A percentile compares a stretch with the other conserved stretches of the same genome.
phyloP scores from a whole-genome alignment of 2,888 invertebrate genomes.

The Geotrupes spiniger region DNA sequence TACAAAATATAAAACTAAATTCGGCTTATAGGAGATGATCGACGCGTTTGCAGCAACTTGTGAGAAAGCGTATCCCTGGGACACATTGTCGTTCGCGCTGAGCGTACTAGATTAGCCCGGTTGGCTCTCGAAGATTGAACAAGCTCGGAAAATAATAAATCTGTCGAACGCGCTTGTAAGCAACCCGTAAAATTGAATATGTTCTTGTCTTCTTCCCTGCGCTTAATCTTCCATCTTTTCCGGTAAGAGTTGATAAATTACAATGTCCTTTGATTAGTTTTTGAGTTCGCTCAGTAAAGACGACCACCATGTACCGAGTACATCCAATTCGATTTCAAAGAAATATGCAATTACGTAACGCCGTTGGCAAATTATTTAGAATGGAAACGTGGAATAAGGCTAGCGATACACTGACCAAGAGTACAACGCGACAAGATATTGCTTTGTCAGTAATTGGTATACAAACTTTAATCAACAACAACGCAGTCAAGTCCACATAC shows the following conservation, averaged over 20 bases:
- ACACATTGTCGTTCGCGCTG: constrained; percentile 34
- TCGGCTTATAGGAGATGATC: constrained; percentile 25
- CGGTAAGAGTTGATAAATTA: constrained; percentile 8
- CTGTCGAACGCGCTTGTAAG: constrained; percentile 35
- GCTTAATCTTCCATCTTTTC: not conserved
- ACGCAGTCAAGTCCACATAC: too few relatives aligned
- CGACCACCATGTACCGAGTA: too few relatives aligned
- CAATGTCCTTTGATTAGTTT: constrained; percentile 8
- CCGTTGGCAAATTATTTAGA: too few relatives aligned
- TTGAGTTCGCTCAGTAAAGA: not conserved
- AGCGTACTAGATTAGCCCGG: constrained; percentile 34
- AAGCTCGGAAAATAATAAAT: constrained; percentile 37
- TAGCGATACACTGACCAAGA: too few relatives aligned
- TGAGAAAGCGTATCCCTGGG: constrained; percentile 30
- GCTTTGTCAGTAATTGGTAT: too few relatives aligned
- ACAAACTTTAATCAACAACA: too few relatives aligned
- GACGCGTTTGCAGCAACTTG: constrained; percentile 25
- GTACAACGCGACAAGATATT: too few relatives aligned
- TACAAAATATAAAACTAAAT: constrained; percentile 17
- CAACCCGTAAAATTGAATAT: constrained; percentile 39
- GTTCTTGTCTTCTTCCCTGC: constrained; percentile 17
- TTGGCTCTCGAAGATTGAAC: constrained; percentile 35
- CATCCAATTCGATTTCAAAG: too few relatives aligned
- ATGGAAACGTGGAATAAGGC: too few relatives aligned
- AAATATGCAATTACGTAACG: too few relatives aligned